Conservation (phyloP, 2,797 vertebrate genomes). For the Rhodeus uyekii region DNA sequence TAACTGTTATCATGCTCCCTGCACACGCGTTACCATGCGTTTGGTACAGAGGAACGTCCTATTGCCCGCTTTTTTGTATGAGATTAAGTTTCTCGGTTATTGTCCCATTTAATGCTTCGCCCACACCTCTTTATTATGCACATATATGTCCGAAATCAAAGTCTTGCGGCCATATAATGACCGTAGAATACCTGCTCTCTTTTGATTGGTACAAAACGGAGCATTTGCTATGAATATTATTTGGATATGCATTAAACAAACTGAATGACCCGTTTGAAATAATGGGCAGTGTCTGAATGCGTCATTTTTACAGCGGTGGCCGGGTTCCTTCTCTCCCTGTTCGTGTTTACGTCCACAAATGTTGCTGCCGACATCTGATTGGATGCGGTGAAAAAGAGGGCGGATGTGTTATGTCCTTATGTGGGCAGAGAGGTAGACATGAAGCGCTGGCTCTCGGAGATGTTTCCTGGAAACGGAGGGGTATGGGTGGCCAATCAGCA, state of each 20-base stretch:
- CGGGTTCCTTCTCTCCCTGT: slow-evolving; percentile 65
- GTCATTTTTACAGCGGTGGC: slow-evolving; percentile 44
- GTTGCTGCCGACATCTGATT: slow-evolving; percentile 74
- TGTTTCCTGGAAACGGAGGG: slow-evolving; percentile 70
- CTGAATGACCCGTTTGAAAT: not conserved
- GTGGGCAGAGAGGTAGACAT: slow-evolving; percentile 73
- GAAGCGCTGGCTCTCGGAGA: slow-evolving; percentile 60
- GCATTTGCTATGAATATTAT: no score
- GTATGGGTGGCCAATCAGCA: slow-evolving; percentile 72
- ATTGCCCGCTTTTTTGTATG: not conserved
- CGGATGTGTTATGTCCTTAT: slow-evolving; percentile 75
- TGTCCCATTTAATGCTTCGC: not conserved
- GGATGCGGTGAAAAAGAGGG: slow-evolving; percentile 66
- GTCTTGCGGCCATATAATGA: not conserved
- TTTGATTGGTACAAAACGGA: no score
- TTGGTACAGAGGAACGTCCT: not conserved
- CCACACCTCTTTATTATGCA: not conserved
- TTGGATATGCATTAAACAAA: not conserved
- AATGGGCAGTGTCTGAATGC: not conserved
- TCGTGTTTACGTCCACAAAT: slow-evolving; percentile 75
- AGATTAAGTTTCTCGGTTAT: no score
- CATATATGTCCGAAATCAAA: not conserved
- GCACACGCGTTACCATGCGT: not conserved
- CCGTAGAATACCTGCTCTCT: not conserved
- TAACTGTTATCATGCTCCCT: slow-evolving; percentile 13